Evolutionary conservation across 2,888 invertebrate genomes (phyloP).

Genomic region (Aspidapion aeneum): DNA sequence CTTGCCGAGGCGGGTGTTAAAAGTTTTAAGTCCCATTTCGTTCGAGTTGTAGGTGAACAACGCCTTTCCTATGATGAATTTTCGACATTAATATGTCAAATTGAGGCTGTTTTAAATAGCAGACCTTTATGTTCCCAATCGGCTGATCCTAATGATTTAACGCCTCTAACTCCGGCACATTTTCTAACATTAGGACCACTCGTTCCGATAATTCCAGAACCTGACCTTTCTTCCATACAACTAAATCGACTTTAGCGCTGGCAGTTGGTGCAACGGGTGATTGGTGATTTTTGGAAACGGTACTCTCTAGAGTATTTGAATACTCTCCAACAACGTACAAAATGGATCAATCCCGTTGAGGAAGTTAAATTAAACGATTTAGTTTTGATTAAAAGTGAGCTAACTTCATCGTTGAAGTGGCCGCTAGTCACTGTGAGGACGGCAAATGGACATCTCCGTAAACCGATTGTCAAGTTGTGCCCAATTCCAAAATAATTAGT

Average conservation of each 20-base stretch:
- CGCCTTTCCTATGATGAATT: constrained; percentile 1
- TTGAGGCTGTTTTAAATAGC: background rate
- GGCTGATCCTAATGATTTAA: background rate
- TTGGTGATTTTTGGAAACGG: constrained; percentile 2
- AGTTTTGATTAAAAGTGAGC: too few relatives aligned
- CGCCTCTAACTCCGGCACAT: background rate
- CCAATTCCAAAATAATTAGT: too few relatives aligned
- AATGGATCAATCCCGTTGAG: background rate
- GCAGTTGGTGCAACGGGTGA: background rate
- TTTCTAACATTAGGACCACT: constrained; percentile 1
- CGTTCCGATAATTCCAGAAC: too few relatives aligned
- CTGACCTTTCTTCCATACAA: too few relatives aligned
- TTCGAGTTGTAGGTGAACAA: constrained; percentile 2
- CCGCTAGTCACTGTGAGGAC: too few relatives aligned
- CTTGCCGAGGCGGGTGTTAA: constrained; percentile 6
- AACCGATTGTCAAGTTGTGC: too few relatives aligned
- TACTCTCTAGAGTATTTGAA: background rate
- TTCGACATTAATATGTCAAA: constrained; percentile 2
- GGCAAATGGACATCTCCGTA: too few relatives aligned
- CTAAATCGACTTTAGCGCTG: background rate
- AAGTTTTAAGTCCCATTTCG: constrained; percentile 4
- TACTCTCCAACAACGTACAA: constrained; percentile 4
- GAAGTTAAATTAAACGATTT: background rate
- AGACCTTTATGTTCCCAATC: background rate
- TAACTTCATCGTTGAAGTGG: too few relatives aligned